Percentiles rank a stretch among this genome's conserved stretches.
Evolutionary conservation across 2,113 vertebrate species (phyloP).

Genomic region (Colius striatus): DNA sequence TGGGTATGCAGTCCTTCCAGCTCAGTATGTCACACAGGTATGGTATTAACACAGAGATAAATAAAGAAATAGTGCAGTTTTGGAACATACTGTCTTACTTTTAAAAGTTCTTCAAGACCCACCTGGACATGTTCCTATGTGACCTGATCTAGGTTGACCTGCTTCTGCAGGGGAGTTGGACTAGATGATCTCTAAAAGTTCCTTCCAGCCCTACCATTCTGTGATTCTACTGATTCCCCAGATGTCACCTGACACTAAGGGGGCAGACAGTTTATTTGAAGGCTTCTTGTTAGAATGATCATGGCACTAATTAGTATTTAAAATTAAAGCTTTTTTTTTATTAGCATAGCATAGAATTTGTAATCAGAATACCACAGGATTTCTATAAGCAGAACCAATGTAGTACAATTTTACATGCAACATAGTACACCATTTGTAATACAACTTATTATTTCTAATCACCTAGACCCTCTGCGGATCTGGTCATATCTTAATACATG

Average conservation of each 20-base stretch:
- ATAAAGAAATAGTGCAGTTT: not conserved
- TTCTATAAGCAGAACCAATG: not conserved
- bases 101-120: not conserved
- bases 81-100: not conserved
- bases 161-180: too few species aligned
- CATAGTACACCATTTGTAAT: not conserved
- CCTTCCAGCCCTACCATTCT: too few species aligned
- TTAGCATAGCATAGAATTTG: not conserved
- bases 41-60: not conserved
- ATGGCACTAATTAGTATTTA: not conserved
- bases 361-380: not conserved
- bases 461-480: not conserved
- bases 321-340: not conserved
- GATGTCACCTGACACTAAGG: not conserved
- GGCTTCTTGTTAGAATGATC: not conserved
- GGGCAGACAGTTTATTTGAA: not conserved
- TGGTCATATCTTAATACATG: not conserved
- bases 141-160: too few species aligned
- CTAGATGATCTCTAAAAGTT: too few species aligned
- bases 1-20: constrained; percentile 94
- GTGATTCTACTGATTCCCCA: not conserved
- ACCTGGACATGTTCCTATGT: too few species aligned
- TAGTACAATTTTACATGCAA: not conserved
- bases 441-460: not conserved
- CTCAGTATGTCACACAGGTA: constrained; percentile 97